Percentiles rank a stretch among this genome's conserved stretches.
Evolutionary conservation across 2,888 invertebrate species (phyloP).

Genomic region (Meteorus cinctellus): DNA sequence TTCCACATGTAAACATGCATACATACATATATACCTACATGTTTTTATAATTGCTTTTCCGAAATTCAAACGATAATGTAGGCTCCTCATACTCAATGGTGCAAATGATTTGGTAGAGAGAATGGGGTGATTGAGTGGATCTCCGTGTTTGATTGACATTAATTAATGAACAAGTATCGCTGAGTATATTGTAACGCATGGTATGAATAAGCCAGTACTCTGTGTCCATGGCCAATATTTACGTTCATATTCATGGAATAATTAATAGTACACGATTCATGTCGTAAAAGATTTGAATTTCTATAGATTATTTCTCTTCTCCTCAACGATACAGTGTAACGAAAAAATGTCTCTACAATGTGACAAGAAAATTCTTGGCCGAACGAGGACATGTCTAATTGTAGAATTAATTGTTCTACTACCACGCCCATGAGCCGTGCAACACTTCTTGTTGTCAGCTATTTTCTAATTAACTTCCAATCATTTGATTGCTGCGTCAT

Average conservation of each 20-base stretch:
- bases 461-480: neutral
- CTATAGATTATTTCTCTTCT: neutral
- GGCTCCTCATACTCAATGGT: neutral
- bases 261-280: neutral
- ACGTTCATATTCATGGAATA: neutral
- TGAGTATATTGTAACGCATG: neutral
- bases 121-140: conserved; percentile 17
- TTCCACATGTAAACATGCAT: no score
- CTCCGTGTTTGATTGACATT: conserved; percentile 44
- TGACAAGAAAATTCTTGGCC: neutral
- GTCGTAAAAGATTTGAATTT: neutral
- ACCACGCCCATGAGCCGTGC: neutral
- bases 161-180: conserved; percentile 40
- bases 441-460: neutral
- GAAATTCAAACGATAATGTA: no score
- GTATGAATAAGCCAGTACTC: neutral
- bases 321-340: neutral
- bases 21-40: no score
- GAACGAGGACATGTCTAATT: neutral
- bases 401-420: neutral
- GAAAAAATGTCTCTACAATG: neutral
- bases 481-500: neutral
- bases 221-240: neutral
- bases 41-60: no score
- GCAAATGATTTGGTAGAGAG: neutral